Evolutionary conservation across 2,113 vertebrate genomes (phyloP).

Genomic region (Peromyscus leucopus): DNA sequence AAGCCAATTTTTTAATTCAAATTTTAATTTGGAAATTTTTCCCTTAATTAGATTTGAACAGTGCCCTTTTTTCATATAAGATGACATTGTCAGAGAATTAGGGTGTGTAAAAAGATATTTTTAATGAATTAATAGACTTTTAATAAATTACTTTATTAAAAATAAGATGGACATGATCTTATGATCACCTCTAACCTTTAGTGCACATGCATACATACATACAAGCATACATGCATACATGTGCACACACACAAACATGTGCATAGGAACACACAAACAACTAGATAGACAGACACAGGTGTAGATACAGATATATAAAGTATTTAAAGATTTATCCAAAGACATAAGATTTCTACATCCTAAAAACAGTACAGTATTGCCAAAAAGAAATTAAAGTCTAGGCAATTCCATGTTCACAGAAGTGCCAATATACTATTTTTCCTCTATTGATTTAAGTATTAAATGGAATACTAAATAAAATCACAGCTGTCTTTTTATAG

Average conservation of each 20-base stretch:
- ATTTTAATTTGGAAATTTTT: background rate
- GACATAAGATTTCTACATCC: background rate
- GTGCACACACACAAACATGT: background rate
- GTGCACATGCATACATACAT: background rate
- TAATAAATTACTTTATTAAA: background rate
- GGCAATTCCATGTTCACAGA: background rate
- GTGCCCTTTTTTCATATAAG: background rate
- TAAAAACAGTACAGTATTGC: background rate
- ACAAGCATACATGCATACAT: background rate
- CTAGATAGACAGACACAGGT: background rate
- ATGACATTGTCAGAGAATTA: background rate
- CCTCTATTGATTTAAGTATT: background rate
- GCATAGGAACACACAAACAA: background rate
- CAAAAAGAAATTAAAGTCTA: slow-evolving; percentile 17
- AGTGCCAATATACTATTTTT: background rate
- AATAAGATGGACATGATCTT: background rate
- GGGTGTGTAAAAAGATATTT: background rate
- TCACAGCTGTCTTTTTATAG: background rate
- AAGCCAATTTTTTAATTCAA: background rate
- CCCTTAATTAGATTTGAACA: background rate
- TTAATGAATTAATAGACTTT: background rate
- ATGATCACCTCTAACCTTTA: background rate
- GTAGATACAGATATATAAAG: background rate
- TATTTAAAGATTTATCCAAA: background rate
- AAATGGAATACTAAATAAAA: background rate